Base-by-base conservation (phyloP, 30 jellyfish, hydroid and myxozoan genomes). In the Mastigias papua region DNA sequence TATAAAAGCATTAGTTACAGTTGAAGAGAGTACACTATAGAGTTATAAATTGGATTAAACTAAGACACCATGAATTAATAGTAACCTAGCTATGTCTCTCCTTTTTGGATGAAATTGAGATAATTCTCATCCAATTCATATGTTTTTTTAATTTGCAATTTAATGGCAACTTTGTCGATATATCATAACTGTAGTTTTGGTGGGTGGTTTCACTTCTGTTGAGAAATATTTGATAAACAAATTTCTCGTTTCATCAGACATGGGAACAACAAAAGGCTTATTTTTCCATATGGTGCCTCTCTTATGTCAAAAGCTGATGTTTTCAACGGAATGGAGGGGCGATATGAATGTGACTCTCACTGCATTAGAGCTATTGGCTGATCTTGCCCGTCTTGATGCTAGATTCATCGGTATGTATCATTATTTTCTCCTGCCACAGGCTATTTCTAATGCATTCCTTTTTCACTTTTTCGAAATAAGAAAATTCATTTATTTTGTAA, bases 281-380 rank as follows among this genome's bases (percentile, higher is more conserved):
- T 94, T 94, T 78, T 95, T 90, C 68, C 90, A 77, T 86, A 85
- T 94, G 95, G 78, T 95, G 7, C 87, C 80, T 28, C 78, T 94
- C 32, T 76, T 94, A 61, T 86, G 97, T 65, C 97, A 94, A 65
- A 90, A 90, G 84, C 63, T 94, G 83, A 94, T 94, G 99, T 94
- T 94, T 80, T 70, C 98, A 22, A 88, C 93, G 23, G 94, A 89
- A 57, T 94, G 99, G 99, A 60, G 99, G 74, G 79, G 84, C 6
- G 99, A 94, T 37, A 73, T 94, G 79, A 86, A 90, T 89, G 97
- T 94, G 25, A 94, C 99, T 13, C 82, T 94, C 34, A 49, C 99
- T 7, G 99, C 99, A 16, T 78, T 94, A 33, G 99, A 94, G 69
- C 77, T 87, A n/a, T 73, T 94, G 58, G 81, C 99, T 31, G 97